Conservation (phyloP, 2,888 invertebrate genomes). For the Pyralis farinalis region DNA sequence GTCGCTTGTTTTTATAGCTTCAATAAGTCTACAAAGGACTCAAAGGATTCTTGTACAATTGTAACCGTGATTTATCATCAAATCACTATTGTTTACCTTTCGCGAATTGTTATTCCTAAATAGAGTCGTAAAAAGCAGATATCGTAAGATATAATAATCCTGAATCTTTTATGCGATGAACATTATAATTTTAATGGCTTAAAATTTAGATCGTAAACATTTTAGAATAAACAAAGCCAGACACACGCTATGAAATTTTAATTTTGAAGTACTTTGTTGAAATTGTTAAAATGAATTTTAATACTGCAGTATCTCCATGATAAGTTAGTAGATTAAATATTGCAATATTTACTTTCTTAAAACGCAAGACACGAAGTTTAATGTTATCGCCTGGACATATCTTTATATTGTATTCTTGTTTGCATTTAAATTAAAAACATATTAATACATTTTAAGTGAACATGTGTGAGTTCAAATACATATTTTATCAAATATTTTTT, state of each 20-base stretch:
- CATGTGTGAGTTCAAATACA: too few relatives aligned
- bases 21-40: conserved; percentile 53
- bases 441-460: too few relatives aligned
- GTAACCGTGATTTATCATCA: conserved; percentile 37
- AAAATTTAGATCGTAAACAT: too few relatives aligned
- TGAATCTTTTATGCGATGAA: neutral
- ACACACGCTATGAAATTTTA: neutral
- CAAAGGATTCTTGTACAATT: conserved; percentile 33
- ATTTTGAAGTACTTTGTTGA: neutral
- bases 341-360: too few relatives aligned
- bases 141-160: neutral
- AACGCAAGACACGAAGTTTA: too few relatives aligned
- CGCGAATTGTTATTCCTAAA: conserved; percentile 3
- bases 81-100: conserved; percentile 34
- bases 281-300: too few relatives aligned
- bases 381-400: too few relatives aligned
- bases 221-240: conserved; percentile 1
- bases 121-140: conserved; percentile 12
- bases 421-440: too few relatives aligned
- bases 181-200: neutral
- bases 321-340: too few relatives aligned
- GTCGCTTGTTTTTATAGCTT: conserved; percentile 44
- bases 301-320: too few relatives aligned
- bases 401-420: too few relatives aligned
- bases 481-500: too few relatives aligned